Percentiles rank a stretch among this genome's conserved stretches.
Evolutionary conservation across 2,888 invertebrate genomes (phyloP).

Genomic region (Branchellion lobata): DNA sequence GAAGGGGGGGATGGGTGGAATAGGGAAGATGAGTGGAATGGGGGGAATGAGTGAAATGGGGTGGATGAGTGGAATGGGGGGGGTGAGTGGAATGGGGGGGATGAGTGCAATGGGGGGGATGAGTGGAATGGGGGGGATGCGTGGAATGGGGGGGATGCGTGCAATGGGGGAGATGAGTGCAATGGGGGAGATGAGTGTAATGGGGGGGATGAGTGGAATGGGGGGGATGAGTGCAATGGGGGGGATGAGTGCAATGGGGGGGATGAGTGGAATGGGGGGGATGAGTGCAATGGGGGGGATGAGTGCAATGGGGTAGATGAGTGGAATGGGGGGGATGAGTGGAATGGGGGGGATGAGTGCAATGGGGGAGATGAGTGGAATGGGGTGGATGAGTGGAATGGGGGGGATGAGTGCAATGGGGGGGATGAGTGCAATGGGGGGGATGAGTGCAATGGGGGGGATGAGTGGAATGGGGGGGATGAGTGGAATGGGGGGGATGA

Average conservation of each 20-base stretch:
- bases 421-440: not conserved
- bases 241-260: not conserved
- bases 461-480: not conserved
- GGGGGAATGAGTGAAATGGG: not conserved
- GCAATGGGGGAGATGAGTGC: not conserved
- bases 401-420: not conserved
- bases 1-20: not conserved
- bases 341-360: not conserved
- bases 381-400: not conserved
- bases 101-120: slow-evolving; percentile 42
- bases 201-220: not conserved
- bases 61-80: not conserved
- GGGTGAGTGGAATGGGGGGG: not conserved
- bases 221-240: not conserved
- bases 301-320: too few species aligned
- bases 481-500: not conserved
- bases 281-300: not conserved
- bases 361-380: not conserved
- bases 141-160: not conserved
- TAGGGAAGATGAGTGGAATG: not conserved
- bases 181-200: not conserved
- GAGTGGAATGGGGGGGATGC: slow-evolving; percentile 47
- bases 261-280: too few species aligned
- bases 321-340: too few species aligned
- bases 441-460: not conserved